Base-by-base conservation (phyloP, 2,797 vertebrate genomes). In the Xenopus petersii region DNA sequence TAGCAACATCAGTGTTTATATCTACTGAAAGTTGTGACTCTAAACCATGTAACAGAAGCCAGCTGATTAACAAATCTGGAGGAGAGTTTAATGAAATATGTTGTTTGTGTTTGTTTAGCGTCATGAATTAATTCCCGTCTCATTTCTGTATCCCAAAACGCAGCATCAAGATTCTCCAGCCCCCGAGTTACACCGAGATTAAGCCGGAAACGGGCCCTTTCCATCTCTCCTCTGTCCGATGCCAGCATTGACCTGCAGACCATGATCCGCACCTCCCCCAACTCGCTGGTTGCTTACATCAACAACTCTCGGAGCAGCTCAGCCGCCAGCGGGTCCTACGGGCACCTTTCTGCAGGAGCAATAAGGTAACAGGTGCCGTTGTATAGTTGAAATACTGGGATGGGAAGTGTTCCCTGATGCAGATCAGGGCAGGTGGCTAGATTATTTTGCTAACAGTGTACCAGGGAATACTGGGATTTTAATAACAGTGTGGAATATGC, bases 221-320 rank as follows among this genome's bases (percentile, higher is more conserved):
- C 96, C 72, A 93, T 97, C 85, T 98, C 96, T 0, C 95, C 97
- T 0, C 90, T 97, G 75, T 98, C 95, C 0, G 97, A 99, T 8
- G 93, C 94, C 89, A 95, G 94, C 91, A 94, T 99, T 49, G 96
- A 99, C 88, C 92, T 99, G 16, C 96, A 98, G 88, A 95, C 96
- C 0, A 98, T 98, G 96, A 97, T 99, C 87, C 92, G 96, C 79
- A 95, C 96, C 6, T 97, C 97, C 0, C 97, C 96, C 71, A 98
- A 95, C 88, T 98, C 97, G 0, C 89, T 99, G 51, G 95, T 98
- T 81, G 96, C 97, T 0, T 98, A 97, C 83, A 98, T 99, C 89
- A 98, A 98, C 91, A 98, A 95, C 85, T 97, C 97, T 0, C 90
- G 96, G 12, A 95, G 94, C 89, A 96, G 95, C 84, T 98, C 96